Evolutionary conservation across 2,797 vertebrate species (phyloP).

Genomic region (Microchirus variegatus): DNA sequence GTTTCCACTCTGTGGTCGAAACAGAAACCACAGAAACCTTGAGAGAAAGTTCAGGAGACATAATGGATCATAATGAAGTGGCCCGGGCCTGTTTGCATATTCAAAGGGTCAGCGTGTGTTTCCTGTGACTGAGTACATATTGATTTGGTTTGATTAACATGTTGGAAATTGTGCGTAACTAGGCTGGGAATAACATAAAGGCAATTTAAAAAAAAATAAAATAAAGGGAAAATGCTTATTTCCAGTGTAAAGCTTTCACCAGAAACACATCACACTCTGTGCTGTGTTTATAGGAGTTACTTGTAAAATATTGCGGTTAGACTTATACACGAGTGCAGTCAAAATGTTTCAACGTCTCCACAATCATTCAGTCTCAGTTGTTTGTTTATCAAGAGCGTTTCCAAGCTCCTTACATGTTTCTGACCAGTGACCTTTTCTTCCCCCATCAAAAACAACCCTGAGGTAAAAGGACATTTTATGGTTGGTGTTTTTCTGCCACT

Average conservation of each 20-base stretch:
- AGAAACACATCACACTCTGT: slow-evolving; percentile 5
- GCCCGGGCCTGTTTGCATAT: slow-evolving; percentile 23
- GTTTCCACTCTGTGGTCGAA: slow-evolving; percentile 46
- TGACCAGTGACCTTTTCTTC: slow-evolving; percentile 24
- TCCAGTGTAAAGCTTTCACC: slow-evolving; percentile 23
- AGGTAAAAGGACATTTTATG: slow-evolving; percentile 47
- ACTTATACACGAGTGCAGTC: slow-evolving; percentile 2
- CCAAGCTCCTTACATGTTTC: slow-evolving; percentile 31
- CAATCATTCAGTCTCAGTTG: too few species aligned
- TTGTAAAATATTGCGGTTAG: slow-evolving; percentile 16
- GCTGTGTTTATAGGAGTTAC: slow-evolving; percentile 34
- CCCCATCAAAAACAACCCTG: slow-evolving; percentile 34
- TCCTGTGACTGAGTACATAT: neutral
- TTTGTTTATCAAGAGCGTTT: slow-evolving; percentile 6
- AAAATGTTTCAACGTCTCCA: too few species aligned
- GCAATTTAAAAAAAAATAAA: too few species aligned
- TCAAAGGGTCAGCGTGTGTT: slow-evolving; percentile 1
- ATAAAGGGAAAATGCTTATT: neutral
- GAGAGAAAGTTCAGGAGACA: slow-evolving; percentile 39
- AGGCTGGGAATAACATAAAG: neutral
- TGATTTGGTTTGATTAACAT: slow-evolving; percentile 35
- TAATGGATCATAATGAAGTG: slow-evolving; percentile 26
- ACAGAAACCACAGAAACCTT: slow-evolving; percentile 50
- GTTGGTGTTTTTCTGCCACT: slow-evolving; percentile 37
- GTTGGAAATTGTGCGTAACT: slow-evolving; percentile 3